Base-by-base conservation (phyloP, 2,797 vertebrate genomes). In the Diplodus puntazzo region DNA sequence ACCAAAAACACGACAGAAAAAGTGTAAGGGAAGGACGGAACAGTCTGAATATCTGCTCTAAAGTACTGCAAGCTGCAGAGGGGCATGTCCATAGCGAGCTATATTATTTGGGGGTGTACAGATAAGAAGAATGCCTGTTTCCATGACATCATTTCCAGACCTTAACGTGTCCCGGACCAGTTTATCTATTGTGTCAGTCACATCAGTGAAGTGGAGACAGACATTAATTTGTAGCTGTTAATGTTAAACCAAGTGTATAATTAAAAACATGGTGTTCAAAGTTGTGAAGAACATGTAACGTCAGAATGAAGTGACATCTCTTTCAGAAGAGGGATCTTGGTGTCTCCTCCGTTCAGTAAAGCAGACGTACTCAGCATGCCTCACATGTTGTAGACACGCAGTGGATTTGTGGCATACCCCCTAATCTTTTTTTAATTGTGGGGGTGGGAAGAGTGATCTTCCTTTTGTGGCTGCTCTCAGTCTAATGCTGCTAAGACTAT, bases 391-490 rank as follows among this genome's bases (percentile, higher is more conserved):
- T 84, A 83, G 89, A 87, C 85, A 89, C 81, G 77, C 72, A 81
- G 69, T 84, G 83, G 88, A 92, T 94, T 90, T 92, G 77, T 68
- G 42, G 77, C 49, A 57, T 81, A 67, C 68, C 34, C 61, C 61
- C 82, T 93, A 92, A 94, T 92, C 89, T 90, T 72, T 84, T 85
- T 89, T 90, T 93, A 92, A 94, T 93, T 92, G 92, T 91, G 88
- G 81, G 86, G 77, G 82, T 86, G 86, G 88, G 81, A 75, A 70
- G 82, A 77, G 82, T 79, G 86, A 90, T 91, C 87, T 90, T 87
- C 84, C 80, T 89, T 92, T 93, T 93, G 88, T 93, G 78, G 68
- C 80, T 81, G 78, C 79, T 90, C 80, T 85, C 76, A 81, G 82
- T 89, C 89, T 93, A 93, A 93, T 91, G 85, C 91, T 73, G 78